These are phyloP conservation scores for Melinaea marsaeus DNA, from an alignment of 2,888 invertebrate genomes.

Conservation along the genomic window DNA sequence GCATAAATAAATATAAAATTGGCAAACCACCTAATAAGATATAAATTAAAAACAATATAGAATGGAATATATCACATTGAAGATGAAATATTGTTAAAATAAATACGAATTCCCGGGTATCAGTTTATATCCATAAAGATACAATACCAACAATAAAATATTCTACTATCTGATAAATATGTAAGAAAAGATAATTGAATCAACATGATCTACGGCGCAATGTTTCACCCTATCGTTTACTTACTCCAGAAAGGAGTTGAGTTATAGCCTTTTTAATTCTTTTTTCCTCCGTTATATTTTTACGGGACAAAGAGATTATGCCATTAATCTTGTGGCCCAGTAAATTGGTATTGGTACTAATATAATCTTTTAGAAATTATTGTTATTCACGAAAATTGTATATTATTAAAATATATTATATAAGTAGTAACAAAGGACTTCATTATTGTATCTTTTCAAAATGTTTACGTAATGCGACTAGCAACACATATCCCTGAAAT, in stretches of 20 bases:
- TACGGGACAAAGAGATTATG: constrained; percentile 67
- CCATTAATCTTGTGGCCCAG: constrained; percentile 60
- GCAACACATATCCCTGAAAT: neutral
- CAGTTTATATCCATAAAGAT: no score
- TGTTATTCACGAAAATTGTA: constrained; percentile 22
- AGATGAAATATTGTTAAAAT: no score
- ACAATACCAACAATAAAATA: neutral
- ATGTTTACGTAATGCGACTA: neutral
- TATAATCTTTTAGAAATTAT: constrained; percentile 38
- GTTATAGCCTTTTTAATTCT: constrained; percentile 70
- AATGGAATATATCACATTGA: no score
- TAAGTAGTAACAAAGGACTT: neutral
- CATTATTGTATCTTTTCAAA: no score
- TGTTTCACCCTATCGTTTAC: constrained; percentile 33
- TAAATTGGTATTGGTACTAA: constrained; percentile 50
- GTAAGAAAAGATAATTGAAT: constrained; percentile 64
- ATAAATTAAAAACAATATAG: no score
- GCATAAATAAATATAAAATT: no score
- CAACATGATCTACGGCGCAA: constrained; percentile 55
- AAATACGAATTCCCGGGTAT: no score
- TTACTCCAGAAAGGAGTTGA: constrained; percentile 54
- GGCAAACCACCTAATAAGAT: no score
- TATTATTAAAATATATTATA: neutral
- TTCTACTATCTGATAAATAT: constrained; percentile 26
- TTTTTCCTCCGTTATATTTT: constrained; percentile 65